Evolutionary conservation across 1,140 invertebrate genomes (phyloP).

Genomic region (Myzus persicae): DNA sequence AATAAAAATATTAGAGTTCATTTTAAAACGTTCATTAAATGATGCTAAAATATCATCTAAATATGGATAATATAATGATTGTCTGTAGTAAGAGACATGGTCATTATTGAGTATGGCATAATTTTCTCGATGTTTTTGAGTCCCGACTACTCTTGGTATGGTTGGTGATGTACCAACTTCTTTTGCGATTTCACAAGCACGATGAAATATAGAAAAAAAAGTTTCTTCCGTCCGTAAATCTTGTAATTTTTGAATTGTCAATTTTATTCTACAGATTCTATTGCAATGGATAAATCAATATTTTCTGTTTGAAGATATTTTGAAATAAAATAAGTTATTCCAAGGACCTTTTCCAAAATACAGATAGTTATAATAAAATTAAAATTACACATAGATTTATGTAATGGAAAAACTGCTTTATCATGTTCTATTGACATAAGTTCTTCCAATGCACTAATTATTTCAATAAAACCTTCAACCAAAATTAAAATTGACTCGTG

Average conservation of each 20-base stretch:
- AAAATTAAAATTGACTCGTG: not conserved
- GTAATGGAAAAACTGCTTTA: not conserved
- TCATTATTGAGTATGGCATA: too few relatives aligned
- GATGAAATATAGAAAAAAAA: too few relatives aligned
- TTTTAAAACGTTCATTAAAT: too few relatives aligned
- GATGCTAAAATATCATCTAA: too few relatives aligned
- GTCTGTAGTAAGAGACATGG: too few relatives aligned
- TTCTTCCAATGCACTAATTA: not conserved
- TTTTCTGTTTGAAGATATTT: constrained; percentile 7
- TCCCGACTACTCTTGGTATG: too few relatives aligned
- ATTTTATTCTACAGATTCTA: not conserved
- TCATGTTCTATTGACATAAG: not conserved
- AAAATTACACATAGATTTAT: not conserved
- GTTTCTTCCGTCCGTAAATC: too few relatives aligned
- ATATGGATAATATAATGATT: too few relatives aligned
- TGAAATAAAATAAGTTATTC: not conserved
- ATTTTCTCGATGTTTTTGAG: too few relatives aligned
- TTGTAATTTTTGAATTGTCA: not conserved
- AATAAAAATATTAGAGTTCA: too few relatives aligned
- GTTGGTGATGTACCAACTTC: too few relatives aligned
- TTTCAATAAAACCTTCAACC: not conserved
- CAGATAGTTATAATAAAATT: not conserved
- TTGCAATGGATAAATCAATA: not conserved
- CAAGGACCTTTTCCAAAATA: not conserved
- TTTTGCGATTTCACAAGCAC: too few relatives aligned